Conservation (phyloP, 1,140 invertebrate species). For the Arion vulgaris region DNA sequence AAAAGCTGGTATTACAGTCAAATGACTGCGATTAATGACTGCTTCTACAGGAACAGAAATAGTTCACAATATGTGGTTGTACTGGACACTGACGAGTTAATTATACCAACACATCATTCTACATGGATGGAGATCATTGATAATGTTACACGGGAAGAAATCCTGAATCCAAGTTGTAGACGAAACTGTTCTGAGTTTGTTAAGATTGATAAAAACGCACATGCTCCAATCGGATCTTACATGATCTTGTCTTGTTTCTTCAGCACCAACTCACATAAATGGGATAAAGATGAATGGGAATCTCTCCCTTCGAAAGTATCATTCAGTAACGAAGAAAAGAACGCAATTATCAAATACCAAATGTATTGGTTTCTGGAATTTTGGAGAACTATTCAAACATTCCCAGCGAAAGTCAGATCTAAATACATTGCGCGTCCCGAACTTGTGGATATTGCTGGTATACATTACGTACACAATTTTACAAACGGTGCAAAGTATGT, state of each 20-base stretch:
- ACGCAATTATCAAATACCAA: neutral
- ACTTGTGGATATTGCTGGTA: neutral
- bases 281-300: no score
- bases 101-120: neutral
- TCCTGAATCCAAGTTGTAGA: neutral
- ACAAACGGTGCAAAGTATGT: neutral
- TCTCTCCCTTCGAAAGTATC: neutral
- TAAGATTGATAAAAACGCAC: neutral
- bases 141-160: neutral
- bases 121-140: neutral
- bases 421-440: neutral
- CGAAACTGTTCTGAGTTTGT: neutral
- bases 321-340: neutral
- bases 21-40: constrained; percentile 17
- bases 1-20: neutral
- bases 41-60: constrained; percentile 11
- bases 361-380: neutral
- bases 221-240: neutral
- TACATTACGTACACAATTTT: neutral
- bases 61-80: neutral
- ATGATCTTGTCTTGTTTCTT: neutral
- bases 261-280: neutral
- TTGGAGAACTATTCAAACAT: neutral
- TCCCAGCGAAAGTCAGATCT: neutral
- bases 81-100: constrained; percentile 9